Evolutionary conservation across 1,140 invertebrate genomes (phyloP).

Genomic region (Melitaea cinxia): DNA sequence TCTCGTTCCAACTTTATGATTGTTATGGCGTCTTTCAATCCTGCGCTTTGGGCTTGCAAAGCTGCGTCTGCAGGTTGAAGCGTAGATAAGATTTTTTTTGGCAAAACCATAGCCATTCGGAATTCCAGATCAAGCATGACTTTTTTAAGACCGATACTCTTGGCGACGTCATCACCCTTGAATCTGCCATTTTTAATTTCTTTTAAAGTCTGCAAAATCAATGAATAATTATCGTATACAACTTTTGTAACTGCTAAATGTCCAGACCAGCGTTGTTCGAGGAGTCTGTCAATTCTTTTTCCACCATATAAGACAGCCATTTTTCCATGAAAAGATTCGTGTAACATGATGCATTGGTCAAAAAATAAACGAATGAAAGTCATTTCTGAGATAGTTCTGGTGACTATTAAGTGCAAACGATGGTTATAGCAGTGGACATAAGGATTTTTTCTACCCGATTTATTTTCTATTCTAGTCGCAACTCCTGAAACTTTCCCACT

Average conservation of each 20-base stretch:
- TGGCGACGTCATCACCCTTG: not conserved
- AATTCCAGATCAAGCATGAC: too few relatives aligned
- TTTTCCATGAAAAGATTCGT: conserved; percentile 41
- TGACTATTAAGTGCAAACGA: conserved; percentile 39
- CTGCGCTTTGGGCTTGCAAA: not conserved
- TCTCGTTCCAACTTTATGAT: not conserved
- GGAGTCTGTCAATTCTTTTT: conserved; percentile 33
- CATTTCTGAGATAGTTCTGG: conserved; percentile 7
- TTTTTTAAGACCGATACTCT: too few relatives aligned
- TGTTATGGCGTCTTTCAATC: not conserved
- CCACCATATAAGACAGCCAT: conserved; percentile 37
- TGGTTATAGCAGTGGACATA: conserved; percentile 37
- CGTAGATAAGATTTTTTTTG: not conserved
- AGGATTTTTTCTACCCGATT: conserved; percentile 41
- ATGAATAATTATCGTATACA: conserved; percentile 5
- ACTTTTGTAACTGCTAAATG: conserved; percentile 25
- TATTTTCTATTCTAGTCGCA: conserved; percentile 36
- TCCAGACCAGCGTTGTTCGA: conserved; percentile 42
- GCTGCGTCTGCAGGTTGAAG: not conserved
- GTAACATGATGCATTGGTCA: conserved; percentile 43
- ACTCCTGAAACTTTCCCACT: conserved; percentile 44
- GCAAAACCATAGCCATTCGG: not conserved
- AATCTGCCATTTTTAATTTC: conserved; percentile 5
- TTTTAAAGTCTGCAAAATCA: not conserved
- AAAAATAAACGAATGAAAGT: conserved; percentile 6